Conservation (phyloP, 2,888 invertebrate genomes). For the Conus canariensis region DNA sequence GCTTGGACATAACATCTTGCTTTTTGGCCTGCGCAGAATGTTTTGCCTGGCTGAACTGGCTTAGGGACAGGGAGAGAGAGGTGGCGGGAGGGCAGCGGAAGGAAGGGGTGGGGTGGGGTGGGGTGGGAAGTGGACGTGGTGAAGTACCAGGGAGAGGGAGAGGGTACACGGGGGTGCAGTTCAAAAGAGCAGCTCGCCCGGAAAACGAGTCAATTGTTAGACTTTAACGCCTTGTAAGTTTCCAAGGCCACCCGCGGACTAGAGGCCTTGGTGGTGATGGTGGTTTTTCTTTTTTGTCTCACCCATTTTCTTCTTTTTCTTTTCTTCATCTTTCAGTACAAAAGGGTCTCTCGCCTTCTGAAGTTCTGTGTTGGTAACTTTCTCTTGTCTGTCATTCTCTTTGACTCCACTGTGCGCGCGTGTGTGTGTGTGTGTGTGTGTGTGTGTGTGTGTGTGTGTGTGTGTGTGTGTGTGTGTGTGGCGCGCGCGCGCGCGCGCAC, state of each 20-base stretch:
- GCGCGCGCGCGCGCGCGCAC: no score
- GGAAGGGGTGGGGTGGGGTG: background rate
- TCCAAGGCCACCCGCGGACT: background rate
- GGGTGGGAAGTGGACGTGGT: background rate
- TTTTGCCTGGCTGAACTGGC: background rate
- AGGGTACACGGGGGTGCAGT: background rate
- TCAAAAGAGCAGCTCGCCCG: background rate
- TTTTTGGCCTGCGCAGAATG: no score
- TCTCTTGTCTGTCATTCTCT: background rate
- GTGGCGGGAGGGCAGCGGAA: background rate
- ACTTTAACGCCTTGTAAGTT: background rate
- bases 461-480: no score
- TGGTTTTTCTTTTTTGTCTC: background rate
- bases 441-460: no score
- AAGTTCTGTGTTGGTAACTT: background rate
- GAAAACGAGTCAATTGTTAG: constrained; percentile 1
- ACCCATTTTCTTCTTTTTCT: background rate
- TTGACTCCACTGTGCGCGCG: background rate
- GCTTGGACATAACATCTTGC: no score
- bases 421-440: no score
- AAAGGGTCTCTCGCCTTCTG: background rate
- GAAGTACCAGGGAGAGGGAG: background rate
- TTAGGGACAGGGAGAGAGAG: background rate
- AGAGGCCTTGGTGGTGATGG: background rate
- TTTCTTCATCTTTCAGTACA: background rate